Percentiles rank a stretch among this genome's conserved stretches.
Evolutionary conservation across 2,888 invertebrate genomes (phyloP).

Genomic region (Ophion obscuratus): DNA sequence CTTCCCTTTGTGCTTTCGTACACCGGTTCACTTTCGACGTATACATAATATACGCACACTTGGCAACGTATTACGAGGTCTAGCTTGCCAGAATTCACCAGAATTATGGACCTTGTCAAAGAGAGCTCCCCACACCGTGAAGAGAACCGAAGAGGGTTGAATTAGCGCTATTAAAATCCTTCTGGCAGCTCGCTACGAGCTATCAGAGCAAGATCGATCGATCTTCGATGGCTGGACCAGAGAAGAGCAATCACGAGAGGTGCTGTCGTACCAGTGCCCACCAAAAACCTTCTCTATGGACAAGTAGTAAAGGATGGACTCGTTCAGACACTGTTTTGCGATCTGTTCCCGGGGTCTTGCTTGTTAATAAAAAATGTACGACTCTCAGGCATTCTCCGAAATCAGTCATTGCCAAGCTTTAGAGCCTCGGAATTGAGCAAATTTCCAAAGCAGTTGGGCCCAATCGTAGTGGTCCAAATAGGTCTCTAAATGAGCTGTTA

Average conservation of each 20-base stretch:
- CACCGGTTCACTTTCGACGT: constrained; percentile 4
- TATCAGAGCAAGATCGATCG: background rate
- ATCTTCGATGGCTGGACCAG: constrained; percentile 16
- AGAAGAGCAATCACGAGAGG: constrained; percentile 5
- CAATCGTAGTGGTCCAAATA: no score
- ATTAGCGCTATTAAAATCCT: constrained; percentile 66
- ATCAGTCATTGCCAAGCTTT: no score
- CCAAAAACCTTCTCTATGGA: background rate
- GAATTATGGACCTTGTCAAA: constrained; percentile 67
- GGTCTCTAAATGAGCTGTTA: no score
- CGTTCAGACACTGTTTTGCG: background rate
- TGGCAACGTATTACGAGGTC: constrained; percentile 59
- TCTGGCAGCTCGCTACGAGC: background rate
- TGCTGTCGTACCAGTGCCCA: background rate
- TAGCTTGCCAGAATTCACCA: constrained; percentile 59
- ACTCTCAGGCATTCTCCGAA: no score
- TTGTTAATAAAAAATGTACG: no score
- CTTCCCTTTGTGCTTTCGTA: constrained; percentile 13
- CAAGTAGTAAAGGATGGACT: background rate
- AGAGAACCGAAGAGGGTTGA: constrained; percentile 26
- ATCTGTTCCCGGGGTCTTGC: background rate
- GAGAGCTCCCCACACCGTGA: constrained; percentile 25
- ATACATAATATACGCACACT: constrained; percentile 25
- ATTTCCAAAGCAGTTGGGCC: no score
- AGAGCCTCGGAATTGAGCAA: no score